Evolutionary conservation across 2,888 invertebrate species (phyloP).

Genomic region (Syrphus vitripennis): DNA sequence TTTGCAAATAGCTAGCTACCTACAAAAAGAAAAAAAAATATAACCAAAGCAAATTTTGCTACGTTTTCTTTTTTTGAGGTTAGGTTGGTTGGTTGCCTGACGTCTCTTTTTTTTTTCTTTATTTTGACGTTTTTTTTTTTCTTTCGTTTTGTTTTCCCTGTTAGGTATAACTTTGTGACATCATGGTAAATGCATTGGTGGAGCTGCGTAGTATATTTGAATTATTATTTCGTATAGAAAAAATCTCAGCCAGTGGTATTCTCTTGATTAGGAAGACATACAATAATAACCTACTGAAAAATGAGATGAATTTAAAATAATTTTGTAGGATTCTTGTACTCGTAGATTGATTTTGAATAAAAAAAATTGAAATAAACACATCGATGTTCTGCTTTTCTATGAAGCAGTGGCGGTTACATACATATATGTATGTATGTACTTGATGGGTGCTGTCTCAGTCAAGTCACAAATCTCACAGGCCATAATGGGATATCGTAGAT

Average conservation of each 20-base stretch:
- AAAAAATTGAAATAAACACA: no score
- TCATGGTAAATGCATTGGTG: neutral
- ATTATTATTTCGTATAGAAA: neutral
- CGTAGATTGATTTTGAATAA: no score
- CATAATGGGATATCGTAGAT: no score
- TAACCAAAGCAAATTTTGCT: conserved; percentile 10
- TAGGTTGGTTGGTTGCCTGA: conserved; percentile 12
- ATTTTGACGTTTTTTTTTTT: conserved; percentile 10
- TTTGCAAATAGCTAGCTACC: neutral
- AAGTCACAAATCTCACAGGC: no score
- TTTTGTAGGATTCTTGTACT: no score
- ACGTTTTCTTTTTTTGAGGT: conserved; percentile 25
- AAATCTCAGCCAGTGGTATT: neutral
- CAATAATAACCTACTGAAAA: no score
- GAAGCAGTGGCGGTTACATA: no score
- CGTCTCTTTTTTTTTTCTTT: neutral
- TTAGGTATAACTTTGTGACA: no score
- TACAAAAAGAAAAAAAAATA: neutral
- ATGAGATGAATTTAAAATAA: no score
- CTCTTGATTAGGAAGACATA: neutral
- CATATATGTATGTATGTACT: no score
- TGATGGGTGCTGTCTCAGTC: no score
- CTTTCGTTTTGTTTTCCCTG: neutral
- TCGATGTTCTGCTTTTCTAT: no score
- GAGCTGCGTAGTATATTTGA: neutral